phyloP scores from a whole-genome alignment of 2,113 vertebrate genomes.

The Ailuropoda melanoleuca region DNA sequence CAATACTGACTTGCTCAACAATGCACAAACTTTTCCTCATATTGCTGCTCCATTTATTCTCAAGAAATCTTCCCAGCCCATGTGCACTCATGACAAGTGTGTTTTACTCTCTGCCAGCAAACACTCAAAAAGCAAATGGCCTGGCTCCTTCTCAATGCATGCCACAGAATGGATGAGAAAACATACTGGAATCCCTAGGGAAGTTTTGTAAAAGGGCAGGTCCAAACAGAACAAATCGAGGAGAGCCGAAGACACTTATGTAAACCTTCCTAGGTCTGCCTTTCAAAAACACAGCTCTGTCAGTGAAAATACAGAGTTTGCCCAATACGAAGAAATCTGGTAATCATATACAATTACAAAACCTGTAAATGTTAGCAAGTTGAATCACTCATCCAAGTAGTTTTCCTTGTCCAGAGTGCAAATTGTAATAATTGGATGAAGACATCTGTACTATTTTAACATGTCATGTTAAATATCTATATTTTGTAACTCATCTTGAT shows the following conservation, averaged over 20 bases:
- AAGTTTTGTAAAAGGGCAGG: slow-evolving; percentile 61
- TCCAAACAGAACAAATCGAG: slow-evolving; percentile 62
- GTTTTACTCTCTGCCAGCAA: slow-evolving; percentile 64
- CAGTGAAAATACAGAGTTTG: slow-evolving; percentile 48
- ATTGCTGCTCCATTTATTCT: slow-evolving; percentile 57
- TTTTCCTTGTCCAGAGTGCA: slow-evolving; percentile 80
- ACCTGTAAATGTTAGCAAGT: slow-evolving; percentile 78
- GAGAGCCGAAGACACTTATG: neutral
- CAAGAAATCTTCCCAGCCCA: slow-evolving; percentile 52
- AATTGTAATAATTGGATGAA: slow-evolving; percentile 82
- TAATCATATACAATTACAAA: slow-evolving; percentile 71
- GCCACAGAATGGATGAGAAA: slow-evolving; percentile 30
- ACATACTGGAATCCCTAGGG: slow-evolving; percentile 46
- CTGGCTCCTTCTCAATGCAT: slow-evolving; percentile 49
- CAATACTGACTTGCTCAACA: slow-evolving; percentile 8
- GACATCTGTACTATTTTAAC: slow-evolving; percentile 79
- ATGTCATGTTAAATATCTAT: slow-evolving; percentile 81
- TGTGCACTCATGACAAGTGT: slow-evolving; percentile 59
- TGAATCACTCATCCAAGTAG: slow-evolving; percentile 75
- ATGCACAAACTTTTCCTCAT: slow-evolving; percentile 30
- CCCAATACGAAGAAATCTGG: slow-evolving; percentile 61
- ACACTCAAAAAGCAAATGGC: slow-evolving; percentile 53
- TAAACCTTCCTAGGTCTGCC: slow-evolving; percentile 48
- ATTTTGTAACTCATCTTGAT: slow-evolving; percentile 82
- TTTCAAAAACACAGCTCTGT: slow-evolving; percentile 62